Percentiles rank a stretch among this genome's conserved stretches.
These are phyloP conservation scores for Platyrinchus mystaceus DNA, from an alignment of 2,797 vertebrate species.

Conservation along the genomic window DNA sequence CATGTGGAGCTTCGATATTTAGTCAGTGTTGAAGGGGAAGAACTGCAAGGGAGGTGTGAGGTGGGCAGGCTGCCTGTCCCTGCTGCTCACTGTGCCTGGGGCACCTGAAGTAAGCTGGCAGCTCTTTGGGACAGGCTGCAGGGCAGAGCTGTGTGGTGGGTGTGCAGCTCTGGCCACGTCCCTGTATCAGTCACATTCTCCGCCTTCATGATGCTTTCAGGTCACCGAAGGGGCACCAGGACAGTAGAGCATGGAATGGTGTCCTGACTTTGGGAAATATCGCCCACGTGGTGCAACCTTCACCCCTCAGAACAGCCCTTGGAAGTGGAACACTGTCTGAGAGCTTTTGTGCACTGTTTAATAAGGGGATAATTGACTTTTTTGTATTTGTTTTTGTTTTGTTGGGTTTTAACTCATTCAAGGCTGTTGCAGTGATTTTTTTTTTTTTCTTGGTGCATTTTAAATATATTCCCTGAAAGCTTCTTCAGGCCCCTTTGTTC, in stretches of 20 bases:
- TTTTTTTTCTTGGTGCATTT: not conserved
- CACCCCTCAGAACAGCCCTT: not conserved
- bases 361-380: not conserved
- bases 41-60: not conserved
- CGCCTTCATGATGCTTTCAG: not conserved
- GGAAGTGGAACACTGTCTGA: not conserved
- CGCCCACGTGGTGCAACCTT: accelerated
- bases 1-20: not conserved
- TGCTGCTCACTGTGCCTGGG: not conserved
- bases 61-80: not conserved
- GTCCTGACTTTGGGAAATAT: no score
- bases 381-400: no score
- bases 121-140: not conserved
- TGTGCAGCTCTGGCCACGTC: no score
- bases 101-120: not conserved
- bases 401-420: not conserved
- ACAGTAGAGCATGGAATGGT: no score
- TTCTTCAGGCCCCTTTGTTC: accelerated
- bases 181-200: accelerated
- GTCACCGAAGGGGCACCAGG: no score
- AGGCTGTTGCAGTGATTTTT: not conserved
- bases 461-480: no score
- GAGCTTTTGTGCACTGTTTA: not conserved
- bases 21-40: no score
- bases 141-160: not conserved